phyloP scores from a whole-genome alignment of 2,888 invertebrate genomes.

The Sinotaia quadrata region DNA sequence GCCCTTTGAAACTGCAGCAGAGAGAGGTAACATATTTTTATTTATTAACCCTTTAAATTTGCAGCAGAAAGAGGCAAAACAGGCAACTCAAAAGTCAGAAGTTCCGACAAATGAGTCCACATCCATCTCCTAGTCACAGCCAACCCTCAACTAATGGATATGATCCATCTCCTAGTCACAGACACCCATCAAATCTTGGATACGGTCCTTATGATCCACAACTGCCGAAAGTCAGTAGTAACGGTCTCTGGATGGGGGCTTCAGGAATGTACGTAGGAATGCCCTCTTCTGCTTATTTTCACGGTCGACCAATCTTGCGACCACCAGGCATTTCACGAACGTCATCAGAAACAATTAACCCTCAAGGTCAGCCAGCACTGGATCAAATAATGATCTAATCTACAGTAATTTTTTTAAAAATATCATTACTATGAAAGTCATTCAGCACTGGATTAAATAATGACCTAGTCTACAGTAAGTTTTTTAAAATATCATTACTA shows the following conservation, averaged over 20 bases:
- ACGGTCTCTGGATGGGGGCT: conserved; percentile 55
- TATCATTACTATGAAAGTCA: too few relatives aligned
- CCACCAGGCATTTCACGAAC: conserved; percentile 28
- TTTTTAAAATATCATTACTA: too few relatives aligned
- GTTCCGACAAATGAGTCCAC: conserved; percentile 26
- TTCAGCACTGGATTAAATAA: too few relatives aligned
- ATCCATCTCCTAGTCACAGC: too few relatives aligned
- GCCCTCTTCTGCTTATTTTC: conserved; percentile 47
- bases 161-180: conserved; percentile 30
- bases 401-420: too few relatives aligned
- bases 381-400: too few relatives aligned
- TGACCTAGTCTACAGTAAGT: too few relatives aligned
- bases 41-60: too few relatives aligned
- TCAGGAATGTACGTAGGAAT: conserved; percentile 50
- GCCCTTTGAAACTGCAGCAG: too few relatives aligned
- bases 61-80: conserved; percentile 32
- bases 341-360: conserved; percentile 31
- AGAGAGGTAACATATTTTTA: too few relatives aligned
- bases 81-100: conserved; percentile 31
- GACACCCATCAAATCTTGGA: conserved; percentile 40
- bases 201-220: conserved; percentile 17
- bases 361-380: conserved; percentile 22
- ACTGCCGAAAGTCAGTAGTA: conserved; percentile 46
- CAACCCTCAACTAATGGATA: neutral
- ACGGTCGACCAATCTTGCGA: conserved; percentile 25